Conservation (phyloP, 92 coral and sea anemone species). For the Siderastrea radians region DNA sequence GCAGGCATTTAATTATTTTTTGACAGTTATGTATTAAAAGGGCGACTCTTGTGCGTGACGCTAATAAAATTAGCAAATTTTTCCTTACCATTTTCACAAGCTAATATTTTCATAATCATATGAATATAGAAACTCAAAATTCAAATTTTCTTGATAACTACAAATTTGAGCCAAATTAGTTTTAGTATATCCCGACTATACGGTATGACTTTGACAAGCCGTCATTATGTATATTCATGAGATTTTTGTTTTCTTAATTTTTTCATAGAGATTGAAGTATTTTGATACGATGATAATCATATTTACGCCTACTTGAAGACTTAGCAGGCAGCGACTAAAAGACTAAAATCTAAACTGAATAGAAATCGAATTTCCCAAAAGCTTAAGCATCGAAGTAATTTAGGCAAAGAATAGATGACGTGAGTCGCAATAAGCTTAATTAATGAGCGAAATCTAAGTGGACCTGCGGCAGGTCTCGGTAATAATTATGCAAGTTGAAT, state of each 20-base stretch:
- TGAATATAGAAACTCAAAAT: background rate
- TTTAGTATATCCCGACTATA: background rate
- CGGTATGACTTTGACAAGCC: conserved; percentile 1
- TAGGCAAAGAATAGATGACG: too few relatives aligned
- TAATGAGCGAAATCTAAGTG: background rate
- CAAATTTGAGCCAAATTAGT: background rate
- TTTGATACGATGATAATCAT: background rate
- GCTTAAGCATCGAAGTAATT: background rate
- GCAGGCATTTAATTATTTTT: background rate
- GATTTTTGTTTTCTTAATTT: background rate
- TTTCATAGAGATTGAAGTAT: background rate
- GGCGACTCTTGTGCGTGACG: background rate
- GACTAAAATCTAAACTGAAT: too few relatives aligned
- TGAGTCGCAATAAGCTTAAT: background rate
- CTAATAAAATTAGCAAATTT: background rate
- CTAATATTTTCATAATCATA: background rate
- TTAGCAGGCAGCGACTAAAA: background rate
- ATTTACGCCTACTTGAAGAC: background rate
- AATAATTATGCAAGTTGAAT: conserved; percentile 10
- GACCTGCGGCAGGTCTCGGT: background rate
- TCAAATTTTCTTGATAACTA: background rate
- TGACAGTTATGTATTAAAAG: background rate
- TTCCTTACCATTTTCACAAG: background rate
- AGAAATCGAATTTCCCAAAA: background rate
- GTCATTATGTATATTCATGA: background rate